Evolutionary conservation across 2,113 vertebrate genomes (phyloP), one percentile per base, ranked within the genome.

Genomic region (Rhinoptilus africanus): DNA sequence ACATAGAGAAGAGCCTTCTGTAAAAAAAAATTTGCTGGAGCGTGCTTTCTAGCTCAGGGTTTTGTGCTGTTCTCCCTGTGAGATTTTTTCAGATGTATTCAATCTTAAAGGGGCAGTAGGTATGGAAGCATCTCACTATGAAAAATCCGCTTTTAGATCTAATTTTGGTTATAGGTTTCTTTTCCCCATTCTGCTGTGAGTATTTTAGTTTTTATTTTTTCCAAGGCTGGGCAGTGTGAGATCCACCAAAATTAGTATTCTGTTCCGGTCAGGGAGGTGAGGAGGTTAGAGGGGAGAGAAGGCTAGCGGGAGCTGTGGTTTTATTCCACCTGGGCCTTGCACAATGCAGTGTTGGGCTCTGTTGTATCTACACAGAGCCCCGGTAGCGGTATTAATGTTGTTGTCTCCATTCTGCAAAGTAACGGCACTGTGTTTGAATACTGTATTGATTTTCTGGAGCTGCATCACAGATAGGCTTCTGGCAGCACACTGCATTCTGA

Each of bases 391-490:
- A 24, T 85, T 92, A 69, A 54, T 92, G 30, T 82, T 2, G 6
- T 66, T 60, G 75, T 39, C 63, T 91, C 41, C 20, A 3, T 83
- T 94, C 77, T 94, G 71, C 41, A 81, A 80, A 86, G 59, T 66
- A 86, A 66, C 66, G 50, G 75, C 80, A 41, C 72, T 83, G 16
- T 93, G 48, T 94, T 93, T 95, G 92, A 83, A 39, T 66, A 79
- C 35, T 24, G 11, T 85, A 95, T 94, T 92, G 94, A 95, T 94
- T 93, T 96, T 92, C 71, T 73, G 67, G 75, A 69, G 9, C 59
- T 90, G 59, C 91, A 90, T 92, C 63, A 80, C 59, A 73, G 4
- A 92, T 62, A 35, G 8, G 73, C 82, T 92, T 88, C 92, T 88
- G 85, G 90, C 90, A 93, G 47, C 47, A 63, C 18, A 9, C 39